phyloP scores from a whole-genome alignment of 2,113 vertebrate species.

The Entelurus aequoreus region DNA sequence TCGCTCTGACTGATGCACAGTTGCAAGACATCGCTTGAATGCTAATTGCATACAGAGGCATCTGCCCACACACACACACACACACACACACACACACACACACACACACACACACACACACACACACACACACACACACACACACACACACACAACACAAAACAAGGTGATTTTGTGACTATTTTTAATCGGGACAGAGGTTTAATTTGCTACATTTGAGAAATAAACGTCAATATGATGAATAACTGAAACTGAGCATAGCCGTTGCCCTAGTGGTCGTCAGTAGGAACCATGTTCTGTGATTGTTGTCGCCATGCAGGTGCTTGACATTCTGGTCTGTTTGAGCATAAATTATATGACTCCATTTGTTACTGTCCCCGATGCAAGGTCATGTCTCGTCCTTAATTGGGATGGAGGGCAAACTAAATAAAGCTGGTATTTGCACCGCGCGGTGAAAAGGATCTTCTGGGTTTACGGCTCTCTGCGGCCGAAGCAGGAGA shows the following conservation, averaged over 20 bases:
- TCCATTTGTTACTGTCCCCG: slow-evolving; percentile 23
- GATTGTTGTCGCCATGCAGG: slow-evolving; percentile 3
- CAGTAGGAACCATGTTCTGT: not conserved
- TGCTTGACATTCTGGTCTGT: slow-evolving; percentile 31
- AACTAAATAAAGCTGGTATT: slow-evolving; percentile 63
- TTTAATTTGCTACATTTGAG: too few species aligned
- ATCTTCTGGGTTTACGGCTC: slow-evolving; percentile 64
- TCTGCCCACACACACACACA: slow-evolving; percentile 55
- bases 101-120: too few species aligned
- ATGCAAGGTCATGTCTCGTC: slow-evolving; percentile 35
- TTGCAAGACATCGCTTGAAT: slow-evolving; percentile 45
- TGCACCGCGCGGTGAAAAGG: slow-evolving; percentile 60
- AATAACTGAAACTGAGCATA: too few species aligned
- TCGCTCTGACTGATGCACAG: slow-evolving; percentile 26
- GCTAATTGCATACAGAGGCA: slow-evolving; percentile 44
- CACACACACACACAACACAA: slow-evolving; percentile 32
- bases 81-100: too few species aligned
- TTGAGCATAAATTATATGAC: slow-evolving; percentile 25
- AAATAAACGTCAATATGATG: too few species aligned
- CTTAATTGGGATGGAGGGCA: slow-evolving; percentile 56
- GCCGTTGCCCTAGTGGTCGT: too few species aligned
- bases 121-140: too few species aligned
- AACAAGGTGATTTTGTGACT: slow-evolving; percentile 20
- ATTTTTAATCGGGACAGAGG: slow-evolving; percentile 14
- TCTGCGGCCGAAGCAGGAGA: slow-evolving; percentile 48